Conservation (phyloP, 2,888 invertebrate genomes). For the Caenorhabditis sp. region DNA sequence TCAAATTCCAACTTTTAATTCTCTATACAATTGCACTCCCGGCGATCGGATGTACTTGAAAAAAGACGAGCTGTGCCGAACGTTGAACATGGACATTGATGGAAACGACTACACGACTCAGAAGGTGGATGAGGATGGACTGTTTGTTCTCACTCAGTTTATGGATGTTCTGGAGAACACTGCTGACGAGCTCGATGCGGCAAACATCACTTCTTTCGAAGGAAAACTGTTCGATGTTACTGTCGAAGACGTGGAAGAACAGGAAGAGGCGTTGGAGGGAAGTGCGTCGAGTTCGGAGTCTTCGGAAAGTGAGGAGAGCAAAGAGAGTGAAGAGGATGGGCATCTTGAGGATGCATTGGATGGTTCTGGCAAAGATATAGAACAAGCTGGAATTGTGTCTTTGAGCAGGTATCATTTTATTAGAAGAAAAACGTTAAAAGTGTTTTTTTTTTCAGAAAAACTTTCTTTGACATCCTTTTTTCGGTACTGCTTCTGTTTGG, state of each 20-base stretch:
- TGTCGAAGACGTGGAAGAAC: conserved; percentile 36
- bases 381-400: background rate
- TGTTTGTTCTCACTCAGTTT: conserved; percentile 23
- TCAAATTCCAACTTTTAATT: conserved; percentile 50
- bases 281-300: conserved; percentile 35
- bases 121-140: conserved; percentile 25
- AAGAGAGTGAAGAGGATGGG: conserved; percentile 7
- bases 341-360: conserved; percentile 2
- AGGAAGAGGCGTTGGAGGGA: conserved; percentile 34
- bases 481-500: no score
- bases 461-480: no score
- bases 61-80: conserved; percentile 18
- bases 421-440: no score
- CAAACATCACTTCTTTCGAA: conserved; percentile 44
- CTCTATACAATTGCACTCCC: conserved; percentile 32
- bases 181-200: conserved; percentile 42
- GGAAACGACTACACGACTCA: conserved; percentile 22
- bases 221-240: conserved; percentile 39
- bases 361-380: background rate
- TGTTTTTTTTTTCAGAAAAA: no score
- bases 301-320: conserved; percentile 5
- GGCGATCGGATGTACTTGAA: conserved; percentile 39
- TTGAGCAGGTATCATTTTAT: no score
- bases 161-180: conserved; percentile 52
- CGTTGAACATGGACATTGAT: conserved; percentile 29